Evolutionary conservation across 2,888 invertebrate genomes (phyloP).

Genomic region (Gordius sp.): DNA sequence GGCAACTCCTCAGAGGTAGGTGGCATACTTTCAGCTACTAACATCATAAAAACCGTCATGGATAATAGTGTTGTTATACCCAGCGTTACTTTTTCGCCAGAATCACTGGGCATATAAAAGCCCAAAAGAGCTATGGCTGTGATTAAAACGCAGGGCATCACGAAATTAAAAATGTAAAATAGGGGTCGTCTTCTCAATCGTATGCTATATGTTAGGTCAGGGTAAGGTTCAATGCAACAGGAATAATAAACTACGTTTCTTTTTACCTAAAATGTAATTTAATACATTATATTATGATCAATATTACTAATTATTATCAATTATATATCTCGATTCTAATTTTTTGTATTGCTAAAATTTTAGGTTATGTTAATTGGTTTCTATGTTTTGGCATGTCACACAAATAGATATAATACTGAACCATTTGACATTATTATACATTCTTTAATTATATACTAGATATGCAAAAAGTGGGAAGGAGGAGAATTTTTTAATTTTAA

Average conservation of each 20-base stretch:
- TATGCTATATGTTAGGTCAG: constrained; percentile 54
- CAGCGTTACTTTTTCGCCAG: constrained; percentile 58
- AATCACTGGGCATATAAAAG: constrained; percentile 61
- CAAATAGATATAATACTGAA: no score
- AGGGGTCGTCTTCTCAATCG: constrained; percentile 39
- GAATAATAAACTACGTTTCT: constrained; percentile 48
- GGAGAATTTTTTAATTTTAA: no score
- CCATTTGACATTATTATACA: no score
- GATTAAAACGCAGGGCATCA: constrained; percentile 54
- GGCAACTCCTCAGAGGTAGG: constrained; percentile 56
- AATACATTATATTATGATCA: no score
- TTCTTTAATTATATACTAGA: no score
- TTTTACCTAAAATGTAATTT: constrained; percentile 22
- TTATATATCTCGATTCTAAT: no score
- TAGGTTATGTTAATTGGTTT: no score
- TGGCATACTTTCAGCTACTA: constrained; percentile 54
- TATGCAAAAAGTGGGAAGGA: no score
- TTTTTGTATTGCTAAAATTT: no score
- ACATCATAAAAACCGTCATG: constrained; percentile 64
- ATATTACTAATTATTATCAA: no score
- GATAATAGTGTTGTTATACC: constrained; percentile 60
- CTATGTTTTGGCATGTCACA: no score
- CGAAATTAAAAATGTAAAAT: constrained; percentile 57
- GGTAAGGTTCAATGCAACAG: constrained; percentile 51
- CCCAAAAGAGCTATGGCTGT: constrained; percentile 58